A percentile compares a stretch with the other conserved stretches of the same genome.
Evolutionary conservation across 2,797 vertebrate species (phyloP).

Genomic region (Cirrhinus mrigala): DNA sequence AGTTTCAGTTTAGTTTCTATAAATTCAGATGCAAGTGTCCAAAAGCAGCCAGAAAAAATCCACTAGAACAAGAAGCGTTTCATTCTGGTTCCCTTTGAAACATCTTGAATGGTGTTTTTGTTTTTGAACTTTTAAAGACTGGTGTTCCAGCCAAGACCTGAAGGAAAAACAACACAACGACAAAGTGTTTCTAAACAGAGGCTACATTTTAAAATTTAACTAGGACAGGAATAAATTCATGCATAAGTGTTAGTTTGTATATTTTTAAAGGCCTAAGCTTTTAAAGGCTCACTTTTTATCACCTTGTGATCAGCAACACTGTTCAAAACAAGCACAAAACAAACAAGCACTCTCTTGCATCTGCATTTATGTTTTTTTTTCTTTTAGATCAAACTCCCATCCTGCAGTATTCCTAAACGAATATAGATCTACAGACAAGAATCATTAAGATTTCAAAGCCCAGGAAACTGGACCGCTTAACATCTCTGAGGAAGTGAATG

Average conservation of each 20-base stretch:
- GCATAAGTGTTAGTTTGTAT: background rate
- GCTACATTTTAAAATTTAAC: background rate
- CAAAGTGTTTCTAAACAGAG: background rate
- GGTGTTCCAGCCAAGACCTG: background rate
- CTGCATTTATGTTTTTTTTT: background rate
- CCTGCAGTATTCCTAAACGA: background rate
- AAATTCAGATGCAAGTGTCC: background rate
- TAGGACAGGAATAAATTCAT: background rate
- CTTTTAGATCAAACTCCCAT: constrained; percentile 23
- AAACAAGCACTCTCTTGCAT: background rate
- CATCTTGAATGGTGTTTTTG: too few relatives aligned
- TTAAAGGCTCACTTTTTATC: background rate
- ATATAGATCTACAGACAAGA: background rate
- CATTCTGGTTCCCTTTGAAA: too few relatives aligned
- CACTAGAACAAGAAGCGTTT: background rate
- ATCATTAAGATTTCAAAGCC: constrained; percentile 11
- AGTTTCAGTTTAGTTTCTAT: background rate
- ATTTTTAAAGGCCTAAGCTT: background rate
- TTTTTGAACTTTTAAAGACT: background rate
- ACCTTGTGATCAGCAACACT: background rate
- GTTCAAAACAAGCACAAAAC: background rate
- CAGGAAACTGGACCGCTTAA: background rate
- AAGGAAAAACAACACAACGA: constrained; percentile 2
- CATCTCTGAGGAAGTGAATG: constrained; percentile 22
- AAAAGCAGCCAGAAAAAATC: background rate